These are phyloP conservation scores for Artibeus lituratus DNA, from an alignment of 2,797 vertebrate species.

Conservation along the genomic window DNA sequence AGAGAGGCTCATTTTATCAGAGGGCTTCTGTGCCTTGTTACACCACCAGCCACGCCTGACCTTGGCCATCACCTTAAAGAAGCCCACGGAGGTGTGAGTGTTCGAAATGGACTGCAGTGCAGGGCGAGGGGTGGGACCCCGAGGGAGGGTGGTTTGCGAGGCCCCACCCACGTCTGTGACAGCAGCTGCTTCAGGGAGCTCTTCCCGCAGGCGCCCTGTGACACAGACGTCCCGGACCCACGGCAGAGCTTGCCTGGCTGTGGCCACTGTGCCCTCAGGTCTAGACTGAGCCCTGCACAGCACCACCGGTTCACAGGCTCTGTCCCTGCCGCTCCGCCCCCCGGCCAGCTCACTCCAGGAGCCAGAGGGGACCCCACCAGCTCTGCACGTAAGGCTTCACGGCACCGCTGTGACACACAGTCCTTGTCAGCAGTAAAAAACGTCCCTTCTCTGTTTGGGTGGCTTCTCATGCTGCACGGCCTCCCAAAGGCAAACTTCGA, in stretches of 20 bases:
- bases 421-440: neutral
- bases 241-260: rapidly evolving
- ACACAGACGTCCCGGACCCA: rapidly evolving
- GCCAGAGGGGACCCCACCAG: neutral
- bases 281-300: neutral
- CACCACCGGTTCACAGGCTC: rapidly evolving
- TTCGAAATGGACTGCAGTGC: neutral
- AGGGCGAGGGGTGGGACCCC: neutral
- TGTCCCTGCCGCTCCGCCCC: neutral
- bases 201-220: too few relatives aligned
- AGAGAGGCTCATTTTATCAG: neutral
- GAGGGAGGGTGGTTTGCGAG: neutral
- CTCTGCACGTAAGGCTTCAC: neutral
- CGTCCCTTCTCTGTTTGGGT: neutral
- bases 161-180: neutral
- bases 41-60: neutral
- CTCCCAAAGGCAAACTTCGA: conserved; percentile 6
- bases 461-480: neutral
- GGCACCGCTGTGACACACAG: rapidly evolving
- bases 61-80: neutral
- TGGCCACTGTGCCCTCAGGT: neutral
- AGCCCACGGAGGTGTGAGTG: neutral
- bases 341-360: neutral
- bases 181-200: neutral
- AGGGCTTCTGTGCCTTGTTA: neutral